A percentile compares a stretch with the other conserved stretches of the same genome.
Evolutionary conservation across 2,888 invertebrate genomes (phyloP).

Genomic region (Mesorhabditis belari): DNA sequence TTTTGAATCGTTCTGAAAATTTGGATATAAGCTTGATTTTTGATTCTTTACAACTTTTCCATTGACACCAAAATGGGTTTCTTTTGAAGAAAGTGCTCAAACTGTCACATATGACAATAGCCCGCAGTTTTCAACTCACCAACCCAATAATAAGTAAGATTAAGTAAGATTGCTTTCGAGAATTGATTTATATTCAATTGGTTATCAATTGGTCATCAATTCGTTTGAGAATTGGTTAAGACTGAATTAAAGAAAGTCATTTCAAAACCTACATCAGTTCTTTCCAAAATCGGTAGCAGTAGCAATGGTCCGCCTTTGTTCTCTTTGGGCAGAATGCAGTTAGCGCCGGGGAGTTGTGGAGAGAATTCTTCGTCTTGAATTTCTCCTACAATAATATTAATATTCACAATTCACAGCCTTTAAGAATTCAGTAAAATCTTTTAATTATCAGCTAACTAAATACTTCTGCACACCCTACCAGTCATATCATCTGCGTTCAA

Average conservation of each 20-base stretch:
- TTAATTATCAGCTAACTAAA: no score
- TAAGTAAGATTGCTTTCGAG: background rate
- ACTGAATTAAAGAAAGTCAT: conserved; percentile 71
- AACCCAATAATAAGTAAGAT: no score
- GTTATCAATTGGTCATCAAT: no score
- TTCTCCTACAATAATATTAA: background rate
- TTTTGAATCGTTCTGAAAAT: no score
- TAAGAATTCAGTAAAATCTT: no score
- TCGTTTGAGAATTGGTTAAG: no score
- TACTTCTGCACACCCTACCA: no score
- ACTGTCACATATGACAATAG: no score
- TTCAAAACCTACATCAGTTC: conserved; percentile 68
- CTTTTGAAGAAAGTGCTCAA: no score
- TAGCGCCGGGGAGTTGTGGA: conserved; percentile 69
- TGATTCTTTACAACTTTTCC: no score
- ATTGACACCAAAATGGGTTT: no score
- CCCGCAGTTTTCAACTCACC: conserved; percentile 30
- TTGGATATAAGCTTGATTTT: no score
- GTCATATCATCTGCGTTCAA: conserved; percentile 64
- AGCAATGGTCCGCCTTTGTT: conserved; percentile 84
- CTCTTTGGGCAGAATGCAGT: conserved; percentile 91
- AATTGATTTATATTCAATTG: background rate
- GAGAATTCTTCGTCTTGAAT: conserved; percentile 64
- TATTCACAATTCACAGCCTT: conserved; percentile 59
- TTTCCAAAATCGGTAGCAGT: conserved; percentile 78